Evolutionary conservation across 2,888 invertebrate genomes (phyloP), one percentile per base, ranked within the genome.

Genomic region (Heliothis peltigera): DNA sequence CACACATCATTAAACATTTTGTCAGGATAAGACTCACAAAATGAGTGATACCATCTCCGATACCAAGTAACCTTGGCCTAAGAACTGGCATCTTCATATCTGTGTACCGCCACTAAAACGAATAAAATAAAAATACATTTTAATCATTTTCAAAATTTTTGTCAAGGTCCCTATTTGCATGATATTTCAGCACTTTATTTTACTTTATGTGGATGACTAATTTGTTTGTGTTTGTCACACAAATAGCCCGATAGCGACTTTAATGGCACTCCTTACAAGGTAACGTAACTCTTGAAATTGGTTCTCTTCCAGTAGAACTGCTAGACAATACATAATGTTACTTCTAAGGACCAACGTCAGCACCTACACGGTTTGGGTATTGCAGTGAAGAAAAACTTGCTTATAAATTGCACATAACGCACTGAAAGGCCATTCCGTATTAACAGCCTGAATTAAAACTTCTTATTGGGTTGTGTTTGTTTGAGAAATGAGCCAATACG

Each of bases 251-350:
- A 97, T 98, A 97, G 98, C 98, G 97, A 98, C 97, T 96, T 97
- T 98, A 96, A 98, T 98, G 98, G 98, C 97, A 96, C 97, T 98
- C 92, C 96, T 98, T 92, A 97, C 97, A 97, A 98, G 98, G 98
- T 98, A 98, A 97, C 87, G 92, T 93, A 93, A 86, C 84, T 86
- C 79, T 80, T 87, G 82, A 75, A 84, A 85, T 85, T 83, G 84
- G 81, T 87, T 86, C 79, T 79, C 81, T 90, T 90, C 87, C 84
- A 79, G 80, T 84, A 82, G 77, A 80, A 78, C 60, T 63, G 42
- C 44, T 66, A 75, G 75, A 54, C n/a, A 25, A 25, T 25, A 4
- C 6, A 10, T 19, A 48, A 44, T 39, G 19, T 44, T n/a, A 53
- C 22, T 42, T 69, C 69, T 74, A 71, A 59, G 28, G 28, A 47